Conservation (phyloP, 2,797 vertebrate genomes). For the Nothura maculosa region DNA sequence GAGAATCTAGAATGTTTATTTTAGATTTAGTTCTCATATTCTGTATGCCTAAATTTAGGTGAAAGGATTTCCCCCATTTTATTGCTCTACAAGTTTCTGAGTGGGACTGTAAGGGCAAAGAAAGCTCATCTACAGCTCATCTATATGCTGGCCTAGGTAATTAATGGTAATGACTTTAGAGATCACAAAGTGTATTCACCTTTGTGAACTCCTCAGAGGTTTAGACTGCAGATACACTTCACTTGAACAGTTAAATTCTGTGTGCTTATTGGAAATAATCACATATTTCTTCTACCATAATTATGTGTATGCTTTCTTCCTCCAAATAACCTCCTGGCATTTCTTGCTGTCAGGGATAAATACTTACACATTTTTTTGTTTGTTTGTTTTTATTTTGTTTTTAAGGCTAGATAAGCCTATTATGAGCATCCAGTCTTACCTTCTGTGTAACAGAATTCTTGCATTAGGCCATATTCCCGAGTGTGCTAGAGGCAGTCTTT, state of each 20-base stretch:
- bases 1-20: rapidly evolving
- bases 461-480: neutral
- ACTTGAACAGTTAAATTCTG: neutral
- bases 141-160: neutral
- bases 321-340: neutral
- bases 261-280: neutral
- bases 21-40: neutral
- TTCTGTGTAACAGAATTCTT: neutral
- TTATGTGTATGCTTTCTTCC: neutral
- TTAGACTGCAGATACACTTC: neutral
- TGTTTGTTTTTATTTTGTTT: neutral
- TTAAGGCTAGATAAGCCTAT: neutral
- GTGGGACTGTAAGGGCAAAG: neutral
- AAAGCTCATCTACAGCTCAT: neutral
- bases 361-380: neutral
- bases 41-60: neutral
- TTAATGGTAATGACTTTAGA: rapidly evolving
- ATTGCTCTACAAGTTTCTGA: neutral
- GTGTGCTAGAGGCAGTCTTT: neutral
- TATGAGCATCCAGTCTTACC: neutral
- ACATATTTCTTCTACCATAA: neutral
- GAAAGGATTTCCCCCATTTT: neutral
- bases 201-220: neutral
- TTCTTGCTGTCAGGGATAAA: neutral
- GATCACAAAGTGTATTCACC: neutral